Evolutionary conservation across 2,888 invertebrate species (phyloP), one percentile per base, ranked within the genome.

Genomic region (Ophion costatus): DNA sequence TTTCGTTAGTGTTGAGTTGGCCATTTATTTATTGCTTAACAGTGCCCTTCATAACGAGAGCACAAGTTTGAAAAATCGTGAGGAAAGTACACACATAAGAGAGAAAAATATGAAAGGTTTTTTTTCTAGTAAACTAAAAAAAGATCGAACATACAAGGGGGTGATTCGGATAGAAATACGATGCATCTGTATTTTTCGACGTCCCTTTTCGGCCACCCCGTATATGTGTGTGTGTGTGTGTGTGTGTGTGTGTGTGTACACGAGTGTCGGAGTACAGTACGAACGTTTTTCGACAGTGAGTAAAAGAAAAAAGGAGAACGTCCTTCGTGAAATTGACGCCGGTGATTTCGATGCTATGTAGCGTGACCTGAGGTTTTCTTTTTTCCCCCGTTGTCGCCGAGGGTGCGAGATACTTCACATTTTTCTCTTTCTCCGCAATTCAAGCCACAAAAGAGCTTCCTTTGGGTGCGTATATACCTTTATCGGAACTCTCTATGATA

Each of bases 291-390:
- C 63, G 38, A 76, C 80, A 84, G 76, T 75, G 64, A 70, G 70
- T 73, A 56, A 80, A 73, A 73, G 33, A 77, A 84, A 56, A 66
- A 38, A 66, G 11, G 63, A 74, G 64, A 63, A 66, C 51, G 80
- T 11, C 20, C 69, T 33, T 83, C 61, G 63, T 74, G 77, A 74
- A 80, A 78, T 86, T 81, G 81, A 86, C 73, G 75, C 81, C 66
- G 77, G 80, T 78, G 63, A 81, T 83, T 76, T 81, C 45, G 77
- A 75, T 64, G 66, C 75, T 84, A 80, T 86, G 80, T 79, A 81
- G 56, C 83, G 81, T 77, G 74, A 83, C 83, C 75, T 57, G 22
- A 59, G 69, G 29, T 29, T 74, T 17, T 38, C 22, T n/a, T 66
- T 64, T 56, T 42, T 57, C 6, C n/a, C 20, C 20, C 61, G 24